Base-by-base conservation (phyloP, 1,140 invertebrate genomes). In the Gonatopus flavifemur region DNA sequence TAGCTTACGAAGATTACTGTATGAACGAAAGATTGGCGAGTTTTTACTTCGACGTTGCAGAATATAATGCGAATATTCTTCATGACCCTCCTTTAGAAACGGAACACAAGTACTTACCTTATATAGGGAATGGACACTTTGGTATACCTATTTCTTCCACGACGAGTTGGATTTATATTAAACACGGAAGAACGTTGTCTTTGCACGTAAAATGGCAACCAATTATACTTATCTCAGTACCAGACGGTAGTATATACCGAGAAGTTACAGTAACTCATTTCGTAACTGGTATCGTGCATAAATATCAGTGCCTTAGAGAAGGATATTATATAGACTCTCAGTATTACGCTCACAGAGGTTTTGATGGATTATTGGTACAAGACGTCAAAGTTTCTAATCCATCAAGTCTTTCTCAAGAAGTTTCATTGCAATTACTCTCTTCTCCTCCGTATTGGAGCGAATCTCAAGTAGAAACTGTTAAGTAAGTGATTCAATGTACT, bases 311-410 rank as follows among this genome's bases (percentile, higher is more conserved):
- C 55, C 83, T 82, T 45, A 74, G 74, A 41, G 79, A 82, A 22
- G 86, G 86, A 38, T 78, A 90, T 52, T 82, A 85, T 52, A 80
- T 88, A 8, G 81, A 81, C 3, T 87, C 86, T 59, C 81, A 85
- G 40, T 85, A 88, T 64, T 94, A 91, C 72, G 89, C 90, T 8
- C 91, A 93, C 64, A 81, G 90, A 56, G 84, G 83, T 5, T 80
- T 89, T 21, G 88, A 90, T 16, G 84, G 84, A 31, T 70, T 94
- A 36, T 82, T 94, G 46, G 84, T 93, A 18, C 91, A 94, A 73
- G 86, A 91, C 66, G 83, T 94, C 48, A 83, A 83, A 59, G 78
- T 94, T 4, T 83, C 81, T 7, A 94, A 94, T 74, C 89, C 89
- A 6, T 78, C 80, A 30, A 68, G 64, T 49, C 74, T 81, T 1